Conservation (phyloP, 2,888 invertebrate genomes). For the Netelia virgata region DNA sequence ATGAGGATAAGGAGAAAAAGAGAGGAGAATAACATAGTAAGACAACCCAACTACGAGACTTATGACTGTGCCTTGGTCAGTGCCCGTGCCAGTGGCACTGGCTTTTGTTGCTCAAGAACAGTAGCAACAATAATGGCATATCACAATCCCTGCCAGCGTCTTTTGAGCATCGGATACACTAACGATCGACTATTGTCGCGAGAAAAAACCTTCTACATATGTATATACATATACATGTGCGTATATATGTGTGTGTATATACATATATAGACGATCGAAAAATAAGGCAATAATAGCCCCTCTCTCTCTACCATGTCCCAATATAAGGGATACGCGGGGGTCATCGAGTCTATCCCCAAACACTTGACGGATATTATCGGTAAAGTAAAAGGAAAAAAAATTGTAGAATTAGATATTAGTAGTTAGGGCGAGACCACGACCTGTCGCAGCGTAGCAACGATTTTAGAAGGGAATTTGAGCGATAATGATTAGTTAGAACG, state of each 20-base stretch:
- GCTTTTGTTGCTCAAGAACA: constrained; percentile 76
- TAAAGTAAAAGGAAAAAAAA: constrained; percentile 44
- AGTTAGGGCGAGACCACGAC: constrained; percentile 67
- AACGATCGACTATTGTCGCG: constrained; percentile 26
- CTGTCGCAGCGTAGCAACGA: constrained; percentile 62
- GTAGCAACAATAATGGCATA: constrained; percentile 74
- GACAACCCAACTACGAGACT: constrained; percentile 77
- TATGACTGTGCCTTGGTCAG: constrained; percentile 84
- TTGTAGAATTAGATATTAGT: constrained; percentile 57
- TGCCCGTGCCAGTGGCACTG: constrained; percentile 76
- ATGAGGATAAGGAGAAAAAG: constrained; percentile 47
- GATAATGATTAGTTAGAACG: background rate
- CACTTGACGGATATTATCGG: constrained; percentile 58
- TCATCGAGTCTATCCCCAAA: constrained; percentile 48
- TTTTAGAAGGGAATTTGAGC: background rate
- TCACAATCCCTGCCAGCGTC: constrained; percentile 74
- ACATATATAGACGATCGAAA: constrained; percentile 22
- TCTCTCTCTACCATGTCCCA: background rate
- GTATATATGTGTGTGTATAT: background rate
- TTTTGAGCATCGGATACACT: constrained; percentile 73
- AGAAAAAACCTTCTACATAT: background rate
- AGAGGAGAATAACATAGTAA: constrained; percentile 53
- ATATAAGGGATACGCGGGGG: background rate
- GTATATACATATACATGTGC: background rate
- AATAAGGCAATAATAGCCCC: constrained; percentile 52